A percentile compares a stretch with the other conserved stretches of the same genome.
Conservation (phyloP, 1,140 invertebrate species). For the Dryas iulia region DNA sequence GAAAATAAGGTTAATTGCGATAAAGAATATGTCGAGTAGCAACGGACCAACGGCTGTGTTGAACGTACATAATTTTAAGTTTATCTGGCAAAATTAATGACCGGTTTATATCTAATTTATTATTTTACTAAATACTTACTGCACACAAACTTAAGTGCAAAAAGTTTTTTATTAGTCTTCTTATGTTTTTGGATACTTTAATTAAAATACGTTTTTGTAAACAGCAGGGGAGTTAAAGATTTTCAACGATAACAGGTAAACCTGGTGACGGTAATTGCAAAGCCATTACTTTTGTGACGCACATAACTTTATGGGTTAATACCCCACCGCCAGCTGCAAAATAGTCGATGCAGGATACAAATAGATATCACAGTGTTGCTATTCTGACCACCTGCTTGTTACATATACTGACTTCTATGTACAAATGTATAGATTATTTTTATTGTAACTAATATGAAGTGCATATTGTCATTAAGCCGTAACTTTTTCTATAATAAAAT, state of each 20-base stretch:
- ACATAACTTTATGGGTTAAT: slow-evolving; percentile 52
- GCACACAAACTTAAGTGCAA: neutral
- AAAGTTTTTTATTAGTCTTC: neutral
- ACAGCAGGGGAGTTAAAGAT: neutral
- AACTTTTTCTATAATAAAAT: no score
- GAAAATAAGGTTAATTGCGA: slow-evolving; percentile 45
- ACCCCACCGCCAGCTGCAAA: slow-evolving; percentile 58
- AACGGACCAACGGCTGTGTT: slow-evolving; percentile 1
- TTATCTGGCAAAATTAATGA: slow-evolving; percentile 23
- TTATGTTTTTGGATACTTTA: neutral
- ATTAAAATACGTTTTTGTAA: neutral
- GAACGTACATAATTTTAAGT: slow-evolving; percentile 24
- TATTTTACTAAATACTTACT: neutral
- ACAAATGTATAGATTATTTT: neutral
- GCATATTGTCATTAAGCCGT: no score
- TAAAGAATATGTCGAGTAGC: slow-evolving; percentile 28
- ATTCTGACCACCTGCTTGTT: slow-evolving; percentile 49
- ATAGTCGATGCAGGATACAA: slow-evolving; percentile 49
- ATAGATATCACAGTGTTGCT: slow-evolving; percentile 38
- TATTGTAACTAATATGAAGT: no score
- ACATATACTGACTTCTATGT: neutral
- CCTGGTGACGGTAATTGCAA: slow-evolving; percentile 36
- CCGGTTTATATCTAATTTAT: slow-evolving; percentile 11
- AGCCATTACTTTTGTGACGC: slow-evolving; percentile 42
- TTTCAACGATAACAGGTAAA: neutral